Base-by-base conservation (phyloP, 2,113 vertebrate species). In the Sapajus apella region DNA sequence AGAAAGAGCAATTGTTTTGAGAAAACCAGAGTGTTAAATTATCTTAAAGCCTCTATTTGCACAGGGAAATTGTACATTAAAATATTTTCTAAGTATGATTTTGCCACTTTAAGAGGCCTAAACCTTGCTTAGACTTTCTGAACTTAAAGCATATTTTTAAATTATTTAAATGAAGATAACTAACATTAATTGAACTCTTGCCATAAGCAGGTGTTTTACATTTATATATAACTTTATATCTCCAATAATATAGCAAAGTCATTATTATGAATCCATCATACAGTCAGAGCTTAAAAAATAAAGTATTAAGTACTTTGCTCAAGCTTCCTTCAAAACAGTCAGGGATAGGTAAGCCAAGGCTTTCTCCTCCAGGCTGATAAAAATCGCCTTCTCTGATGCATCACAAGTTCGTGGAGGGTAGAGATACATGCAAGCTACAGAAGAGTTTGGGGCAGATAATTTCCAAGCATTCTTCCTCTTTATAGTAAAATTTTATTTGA, bases 121-220 rank as follows among this genome's bases (percentile, higher is more conserved):
- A 56, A 94, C 14, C 45, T 77, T 89, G n/a, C 37, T 94, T 85
- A 80, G n/a, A 21, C 6, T 47, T 82, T 93, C 45, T 88, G 13
- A 80, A 94, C 30, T 70, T 66, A 72, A 93, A 84, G 40, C 25
- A 23, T 70, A 88, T 93, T 68, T 80, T 56, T 13, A 55, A 43
- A 85, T 92, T 84, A 95, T 50, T 82, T 81, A 76, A 61, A 81
- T 76, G n/a, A 64, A 72, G 21, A 73, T 25, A 90, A 83, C 87
- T 83, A 91, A 91, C 21, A 77, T 40, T 89, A 64, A 64, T 86
- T 86, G 77, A 64, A 83, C 30, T 90, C 10, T 72, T 79, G 58
- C 2, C 6, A 52, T 70, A 70, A 47, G 30, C 3, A 8, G 20
- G 18, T 86, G 5, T 11, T 88, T 93, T 80, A 43, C 56, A 90